phyloP scores from a whole-genome alignment of 2,797 vertebrate species.

The Anniella stebbinsi region DNA sequence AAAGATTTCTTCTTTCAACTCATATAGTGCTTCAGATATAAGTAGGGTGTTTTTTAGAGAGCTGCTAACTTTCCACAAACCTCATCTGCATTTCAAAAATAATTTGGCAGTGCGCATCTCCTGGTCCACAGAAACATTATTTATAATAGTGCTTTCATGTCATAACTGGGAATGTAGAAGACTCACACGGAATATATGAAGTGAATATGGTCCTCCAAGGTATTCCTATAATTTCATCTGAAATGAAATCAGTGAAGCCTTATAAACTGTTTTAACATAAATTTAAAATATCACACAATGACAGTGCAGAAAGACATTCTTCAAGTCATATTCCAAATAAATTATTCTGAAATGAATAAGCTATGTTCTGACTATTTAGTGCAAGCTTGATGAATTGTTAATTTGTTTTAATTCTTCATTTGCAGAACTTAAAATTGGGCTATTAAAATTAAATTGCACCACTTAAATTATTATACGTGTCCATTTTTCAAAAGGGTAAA shows the following conservation, averaged over 20 bases:
- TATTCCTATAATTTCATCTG: constrained; percentile 40
- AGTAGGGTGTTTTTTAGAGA: constrained; percentile 22
- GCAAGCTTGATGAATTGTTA: constrained; percentile 52
- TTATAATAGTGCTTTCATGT: constrained; percentile 36
- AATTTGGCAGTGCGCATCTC: constrained; percentile 23
- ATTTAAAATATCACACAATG: constrained; percentile 36
- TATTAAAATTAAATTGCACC: constrained; percentile 51
- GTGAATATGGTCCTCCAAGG: constrained; percentile 51
- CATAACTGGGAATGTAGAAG: constrained; percentile 45
- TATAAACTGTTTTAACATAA: constrained; percentile 44
- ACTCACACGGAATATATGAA: not conserved
- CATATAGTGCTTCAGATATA: constrained; percentile 21
- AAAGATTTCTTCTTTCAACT: constrained; percentile 29
- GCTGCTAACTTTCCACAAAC: constrained; percentile 8
- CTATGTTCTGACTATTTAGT: constrained; percentile 49
- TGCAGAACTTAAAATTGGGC: constrained; percentile 52
- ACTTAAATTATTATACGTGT: constrained; percentile 40
- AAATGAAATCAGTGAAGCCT: constrained; percentile 59
- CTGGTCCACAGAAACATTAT: constrained; percentile 32
- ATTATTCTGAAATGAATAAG: constrained; percentile 55
- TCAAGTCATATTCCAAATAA: constrained; percentile 54
- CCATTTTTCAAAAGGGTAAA: constrained; percentile 50
- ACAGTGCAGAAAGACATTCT: constrained; percentile 26
- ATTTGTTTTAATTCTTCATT: constrained; percentile 53
- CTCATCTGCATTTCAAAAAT: constrained; percentile 42